These are phyloP conservation scores for Pseudomyrmex pallidus DNA, from an alignment of 1,140 invertebrate genomes.

Conservation along the genomic window DNA sequence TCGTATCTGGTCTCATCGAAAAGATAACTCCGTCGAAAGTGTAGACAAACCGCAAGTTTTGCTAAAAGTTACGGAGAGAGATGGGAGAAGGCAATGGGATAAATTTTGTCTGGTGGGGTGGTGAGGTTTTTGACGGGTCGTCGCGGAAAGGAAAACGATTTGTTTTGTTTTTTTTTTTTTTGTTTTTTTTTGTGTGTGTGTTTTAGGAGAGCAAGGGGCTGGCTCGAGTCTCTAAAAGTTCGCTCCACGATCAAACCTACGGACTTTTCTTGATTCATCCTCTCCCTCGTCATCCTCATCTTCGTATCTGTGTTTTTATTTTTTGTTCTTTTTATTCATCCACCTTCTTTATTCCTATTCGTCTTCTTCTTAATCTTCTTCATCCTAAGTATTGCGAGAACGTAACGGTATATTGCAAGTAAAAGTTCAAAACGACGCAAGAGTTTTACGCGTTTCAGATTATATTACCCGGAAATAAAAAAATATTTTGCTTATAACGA, in stretches of 20 bases:
- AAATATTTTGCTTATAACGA: conserved; percentile 86
- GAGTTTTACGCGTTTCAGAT: conserved; percentile 82
- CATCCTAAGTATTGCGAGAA: conserved; percentile 85
- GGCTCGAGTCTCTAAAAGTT: conserved; percentile 69
- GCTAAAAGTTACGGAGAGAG: conserved; percentile 49
- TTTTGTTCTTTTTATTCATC: conserved; percentile 74
- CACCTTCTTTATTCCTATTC: conserved; percentile 73
- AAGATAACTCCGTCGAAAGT: conserved; percentile 80
- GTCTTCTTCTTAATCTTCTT: conserved; percentile 76
- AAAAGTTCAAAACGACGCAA: conserved; percentile 85
- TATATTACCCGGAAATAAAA: conserved; percentile 85
- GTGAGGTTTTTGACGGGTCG: conserved; percentile 56
- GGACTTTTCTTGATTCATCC: conserved; percentile 72
- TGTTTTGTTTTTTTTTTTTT: no score
- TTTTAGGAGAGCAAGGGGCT: conserved; percentile 41
- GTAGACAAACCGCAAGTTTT: conserved; percentile 78
- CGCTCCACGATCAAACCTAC: conserved; percentile 75
- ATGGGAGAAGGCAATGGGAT: background rate
- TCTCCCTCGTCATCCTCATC: conserved; percentile 80
- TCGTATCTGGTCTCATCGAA: conserved; percentile 74
- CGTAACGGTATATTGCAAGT: conserved; percentile 86
- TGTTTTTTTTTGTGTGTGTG: background rate
- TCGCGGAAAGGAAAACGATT: conserved; percentile 65
- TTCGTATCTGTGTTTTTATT: conserved; percentile 65
- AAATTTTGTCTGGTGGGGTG: conserved; percentile 2